Conservation (phyloP, 2,113 vertebrate genomes). For the Alligator mississippiensis region DNA sequence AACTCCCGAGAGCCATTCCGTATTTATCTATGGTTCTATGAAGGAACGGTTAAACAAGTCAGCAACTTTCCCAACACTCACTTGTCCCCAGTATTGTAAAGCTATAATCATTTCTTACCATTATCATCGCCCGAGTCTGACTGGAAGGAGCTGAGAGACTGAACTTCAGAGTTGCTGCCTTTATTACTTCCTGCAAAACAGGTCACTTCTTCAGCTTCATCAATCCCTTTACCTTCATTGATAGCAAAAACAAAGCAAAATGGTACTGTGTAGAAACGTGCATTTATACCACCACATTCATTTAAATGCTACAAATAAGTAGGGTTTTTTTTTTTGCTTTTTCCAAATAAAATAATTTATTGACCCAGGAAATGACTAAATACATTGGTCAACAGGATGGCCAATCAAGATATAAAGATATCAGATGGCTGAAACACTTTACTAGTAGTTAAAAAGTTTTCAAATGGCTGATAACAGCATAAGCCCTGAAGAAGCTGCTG, state of each 20-base stretch:
- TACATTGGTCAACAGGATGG: slow-evolving; percentile 34
- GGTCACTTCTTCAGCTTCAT: slow-evolving; percentile 90
- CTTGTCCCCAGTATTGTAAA: background rate
- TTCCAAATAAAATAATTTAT: slow-evolving; percentile 49
- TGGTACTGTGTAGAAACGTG: slow-evolving; percentile 10
- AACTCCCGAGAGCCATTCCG: too few relatives aligned
- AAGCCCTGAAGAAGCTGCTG: slow-evolving; percentile 28
- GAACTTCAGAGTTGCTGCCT: slow-evolving; percentile 95
- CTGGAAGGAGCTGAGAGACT: slow-evolving; percentile 96
- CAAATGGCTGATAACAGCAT: slow-evolving; percentile 51
- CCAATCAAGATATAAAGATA: slow-evolving; percentile 53
- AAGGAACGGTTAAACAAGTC: background rate
- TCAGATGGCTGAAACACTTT: slow-evolving; percentile 31
- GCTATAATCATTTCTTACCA: slow-evolving; percentile 81
- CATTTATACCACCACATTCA: background rate
- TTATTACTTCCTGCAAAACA: slow-evolving; percentile 95
- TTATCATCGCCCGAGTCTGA: slow-evolving; percentile 98
- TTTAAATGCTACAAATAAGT: background rate
- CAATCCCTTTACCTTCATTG: slow-evolving; percentile 87
- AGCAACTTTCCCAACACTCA: background rate
- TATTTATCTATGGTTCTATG: too few relatives aligned
- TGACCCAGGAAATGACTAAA: slow-evolving; percentile 35
- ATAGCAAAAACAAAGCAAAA: slow-evolving; percentile 74
- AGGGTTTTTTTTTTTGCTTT: background rate
- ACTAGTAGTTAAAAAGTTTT: slow-evolving; percentile 43